Evolutionary conservation across 2,888 invertebrate genomes (phyloP).

Genomic region (Cetonia aurata): DNA sequence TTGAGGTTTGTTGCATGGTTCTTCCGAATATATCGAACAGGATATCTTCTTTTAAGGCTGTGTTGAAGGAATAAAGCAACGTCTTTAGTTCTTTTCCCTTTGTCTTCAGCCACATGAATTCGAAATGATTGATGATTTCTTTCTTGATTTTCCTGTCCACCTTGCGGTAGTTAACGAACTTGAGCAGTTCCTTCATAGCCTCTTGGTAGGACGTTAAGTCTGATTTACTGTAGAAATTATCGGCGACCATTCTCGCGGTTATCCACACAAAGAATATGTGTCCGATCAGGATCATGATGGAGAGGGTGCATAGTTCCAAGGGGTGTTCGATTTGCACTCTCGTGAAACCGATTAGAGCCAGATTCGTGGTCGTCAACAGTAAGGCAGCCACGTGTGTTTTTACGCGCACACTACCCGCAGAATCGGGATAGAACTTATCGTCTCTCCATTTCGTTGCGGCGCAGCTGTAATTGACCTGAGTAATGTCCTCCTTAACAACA

Average conservation of each 20-base stretch:
- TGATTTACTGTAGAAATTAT: conserved; percentile 45
- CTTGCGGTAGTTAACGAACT: conserved; percentile 50
- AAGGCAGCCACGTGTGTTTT: conserved; percentile 32
- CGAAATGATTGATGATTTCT: conserved; percentile 53
- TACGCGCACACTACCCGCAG: background rate
- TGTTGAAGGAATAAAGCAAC: conserved; percentile 46
- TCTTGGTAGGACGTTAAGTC: conserved; percentile 52
- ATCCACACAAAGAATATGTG: conserved; percentile 43
- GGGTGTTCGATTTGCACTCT: conserved; percentile 10
- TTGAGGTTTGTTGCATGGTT: conserved; percentile 41
- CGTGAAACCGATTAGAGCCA: conserved; percentile 38
- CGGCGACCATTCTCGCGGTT: conserved; percentile 42
- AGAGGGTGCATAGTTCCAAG: conserved; percentile 20
- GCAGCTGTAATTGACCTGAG: conserved; percentile 10
- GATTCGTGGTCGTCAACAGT: conserved; percentile 19
- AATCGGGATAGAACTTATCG: conserved; percentile 5
- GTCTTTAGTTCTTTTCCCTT: conserved; percentile 46
- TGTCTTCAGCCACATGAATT: conserved; percentile 52
- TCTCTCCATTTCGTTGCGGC: conserved; percentile 31
- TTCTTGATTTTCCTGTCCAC: conserved; percentile 51
- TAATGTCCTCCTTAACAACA: background rate
- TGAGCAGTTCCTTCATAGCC: conserved; percentile 51
- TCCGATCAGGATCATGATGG: conserved; percentile 20
- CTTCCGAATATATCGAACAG: conserved; percentile 50
- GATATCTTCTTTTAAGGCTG: conserved; percentile 50